phyloP scores from a whole-genome alignment of 2,797 vertebrate species.

The Enteromius radiatus region DNA sequence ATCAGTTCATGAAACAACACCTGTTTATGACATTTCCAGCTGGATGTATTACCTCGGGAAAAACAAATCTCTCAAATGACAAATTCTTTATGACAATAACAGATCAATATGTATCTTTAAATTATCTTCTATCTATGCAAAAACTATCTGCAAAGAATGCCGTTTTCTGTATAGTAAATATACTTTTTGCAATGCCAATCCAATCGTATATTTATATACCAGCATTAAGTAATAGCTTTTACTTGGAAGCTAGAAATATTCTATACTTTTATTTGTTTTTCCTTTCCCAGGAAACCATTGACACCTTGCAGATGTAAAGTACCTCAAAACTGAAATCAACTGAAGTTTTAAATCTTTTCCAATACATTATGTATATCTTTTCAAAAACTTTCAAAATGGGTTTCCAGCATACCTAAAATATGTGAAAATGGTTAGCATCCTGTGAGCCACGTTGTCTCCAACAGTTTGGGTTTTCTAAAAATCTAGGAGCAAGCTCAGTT shows the following conservation, averaged over 20 bases:
- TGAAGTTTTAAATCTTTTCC: neutral
- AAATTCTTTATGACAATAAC: neutral
- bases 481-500: neutral
- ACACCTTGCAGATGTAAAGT: neutral
- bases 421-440: neutral
- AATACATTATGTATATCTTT: neutral
- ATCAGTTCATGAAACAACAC: neutral
- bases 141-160: neutral
- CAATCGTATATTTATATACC: neutral
- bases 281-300: conserved; percentile 1
- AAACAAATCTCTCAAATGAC: neutral
- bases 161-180: neutral
- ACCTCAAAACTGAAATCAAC: neutral
- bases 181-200: neutral
- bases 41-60: neutral
- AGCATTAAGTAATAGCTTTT: neutral
- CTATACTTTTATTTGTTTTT: neutral
- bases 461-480: neutral
- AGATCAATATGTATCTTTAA: neutral
- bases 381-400: neutral
- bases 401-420: too few species aligned
- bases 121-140: neutral
- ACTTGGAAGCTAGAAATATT: neutral
- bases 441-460: neutral
- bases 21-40: neutral